Conservation (phyloP, 2,888 invertebrate species). For the Nomada fucata region DNA sequence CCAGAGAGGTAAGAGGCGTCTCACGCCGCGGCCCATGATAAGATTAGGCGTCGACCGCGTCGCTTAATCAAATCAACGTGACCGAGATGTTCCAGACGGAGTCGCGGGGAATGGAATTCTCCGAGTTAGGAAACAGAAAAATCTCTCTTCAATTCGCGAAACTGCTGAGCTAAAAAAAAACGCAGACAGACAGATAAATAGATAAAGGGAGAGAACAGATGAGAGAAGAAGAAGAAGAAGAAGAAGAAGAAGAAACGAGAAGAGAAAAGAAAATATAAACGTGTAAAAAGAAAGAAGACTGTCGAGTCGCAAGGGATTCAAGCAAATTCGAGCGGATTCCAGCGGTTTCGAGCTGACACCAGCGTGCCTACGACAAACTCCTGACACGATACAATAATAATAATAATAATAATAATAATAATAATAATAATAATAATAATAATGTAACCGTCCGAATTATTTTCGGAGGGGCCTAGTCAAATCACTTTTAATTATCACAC, state of each 20-base stretch:
- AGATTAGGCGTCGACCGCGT: conserved; percentile 80
- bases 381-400: conserved; percentile 58
- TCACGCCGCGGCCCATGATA: conserved; percentile 70
- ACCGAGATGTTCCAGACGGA: conserved; percentile 59
- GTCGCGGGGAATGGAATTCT: conserved; percentile 13
- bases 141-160: background rate
- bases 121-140: background rate
- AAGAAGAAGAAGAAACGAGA: background rate
- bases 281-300: conserved; percentile 8
- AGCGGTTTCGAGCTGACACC: conserved; percentile 48
- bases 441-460: conserved; percentile 56
- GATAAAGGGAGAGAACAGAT: background rate
- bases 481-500: conserved; percentile 83
- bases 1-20: conserved; percentile 1
- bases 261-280: background rate
- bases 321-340: background rate
- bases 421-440: conserved; percentile 6
- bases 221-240: background rate
- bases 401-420: conserved; percentile 59
- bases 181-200: background rate
- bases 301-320: background rate
- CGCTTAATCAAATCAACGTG: conserved; percentile 80
- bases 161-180: background rate
- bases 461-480: conserved; percentile 80
- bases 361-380: conserved; percentile 28